Evolutionary conservation across 2,888 invertebrate species (phyloP).

Genomic region (Cecidostiba fungosa): DNA sequence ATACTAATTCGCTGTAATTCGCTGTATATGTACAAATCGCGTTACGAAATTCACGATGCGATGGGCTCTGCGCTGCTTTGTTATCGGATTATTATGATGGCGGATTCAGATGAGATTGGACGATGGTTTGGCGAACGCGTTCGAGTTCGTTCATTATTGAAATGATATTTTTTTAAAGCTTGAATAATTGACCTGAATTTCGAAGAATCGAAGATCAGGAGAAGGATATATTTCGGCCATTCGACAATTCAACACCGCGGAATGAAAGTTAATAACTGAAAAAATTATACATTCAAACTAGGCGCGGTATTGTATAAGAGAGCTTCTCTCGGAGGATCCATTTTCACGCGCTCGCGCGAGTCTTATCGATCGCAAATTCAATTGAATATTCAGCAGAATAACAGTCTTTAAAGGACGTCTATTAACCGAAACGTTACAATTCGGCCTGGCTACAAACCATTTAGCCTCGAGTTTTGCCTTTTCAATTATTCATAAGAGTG

Average conservation of each 20-base stretch:
- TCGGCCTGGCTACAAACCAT: neutral
- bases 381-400: slow-evolving; percentile 7
- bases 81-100: neutral
- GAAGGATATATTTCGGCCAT: neutral
- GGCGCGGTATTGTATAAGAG: neutral
- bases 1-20: neutral
- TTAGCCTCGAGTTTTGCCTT: neutral
- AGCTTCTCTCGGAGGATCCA: neutral
- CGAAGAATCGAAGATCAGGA: neutral
- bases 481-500: slow-evolving; percentile 27
- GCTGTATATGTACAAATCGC: neutral
- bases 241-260: neutral
- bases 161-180: neutral
- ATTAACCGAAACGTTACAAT: slow-evolving; percentile 20
- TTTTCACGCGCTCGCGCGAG: neutral
- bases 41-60: neutral
- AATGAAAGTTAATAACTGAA: neutral
- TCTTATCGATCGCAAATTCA: slow-evolving; percentile 1
- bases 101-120: neutral
- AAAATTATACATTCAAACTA: neutral
- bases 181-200: neutral
- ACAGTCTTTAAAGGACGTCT: neutral
- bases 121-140: neutral
- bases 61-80: neutral
- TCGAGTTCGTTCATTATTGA: too few species aligned